Percentiles rank a stretch among this genome's conserved stretches.
Evolutionary conservation across 2,888 invertebrate genomes (phyloP).

Genomic region (Rhamnusium bicolor): DNA sequence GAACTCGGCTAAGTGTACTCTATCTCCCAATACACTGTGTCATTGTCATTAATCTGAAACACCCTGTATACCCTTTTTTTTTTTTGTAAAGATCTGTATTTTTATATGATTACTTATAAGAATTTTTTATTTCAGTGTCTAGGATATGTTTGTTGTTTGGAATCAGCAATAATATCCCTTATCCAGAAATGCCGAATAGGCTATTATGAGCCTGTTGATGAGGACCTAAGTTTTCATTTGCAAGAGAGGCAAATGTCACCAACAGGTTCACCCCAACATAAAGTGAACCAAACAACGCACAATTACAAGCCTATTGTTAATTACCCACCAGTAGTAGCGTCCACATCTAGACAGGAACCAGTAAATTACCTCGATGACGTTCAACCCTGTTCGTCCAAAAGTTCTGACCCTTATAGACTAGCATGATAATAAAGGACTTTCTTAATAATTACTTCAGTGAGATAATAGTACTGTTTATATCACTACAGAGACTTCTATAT

Average conservation of each 20-base stretch:
- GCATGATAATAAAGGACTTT: slow-evolving; percentile 66
- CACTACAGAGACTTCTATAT: slow-evolving; percentile 41
- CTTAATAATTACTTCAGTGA: slow-evolving; percentile 49
- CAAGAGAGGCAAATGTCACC: slow-evolving; percentile 68
- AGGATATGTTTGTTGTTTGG: slow-evolving; percentile 77
- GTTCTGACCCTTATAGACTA: slow-evolving; percentile 66
- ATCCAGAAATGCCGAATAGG: slow-evolving; percentile 75
- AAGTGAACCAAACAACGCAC: slow-evolving; percentile 69
- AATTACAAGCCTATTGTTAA: slow-evolving; percentile 69
- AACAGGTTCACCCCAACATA: slow-evolving; percentile 65
- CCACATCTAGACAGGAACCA: slow-evolving; percentile 73
- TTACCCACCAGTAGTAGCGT: slow-evolving; percentile 65
- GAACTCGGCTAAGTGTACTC: no score
- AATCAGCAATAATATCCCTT: slow-evolving; percentile 75
- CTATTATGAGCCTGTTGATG: slow-evolving; percentile 77
- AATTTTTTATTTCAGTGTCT: slow-evolving; percentile 72
- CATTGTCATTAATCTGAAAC: no score
- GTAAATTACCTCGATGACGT: slow-evolving; percentile 69
- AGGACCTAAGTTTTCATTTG: slow-evolving; percentile 76
- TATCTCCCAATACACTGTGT: no score
- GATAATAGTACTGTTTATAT: slow-evolving; percentile 48
- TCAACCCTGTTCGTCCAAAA: slow-evolving; percentile 72
- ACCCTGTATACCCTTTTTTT: no score
- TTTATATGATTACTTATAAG: background rate
- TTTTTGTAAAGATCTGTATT: no score